phyloP scores from a whole-genome alignment of 2,888 invertebrate species.

The Ennomos fuscantarius region DNA sequence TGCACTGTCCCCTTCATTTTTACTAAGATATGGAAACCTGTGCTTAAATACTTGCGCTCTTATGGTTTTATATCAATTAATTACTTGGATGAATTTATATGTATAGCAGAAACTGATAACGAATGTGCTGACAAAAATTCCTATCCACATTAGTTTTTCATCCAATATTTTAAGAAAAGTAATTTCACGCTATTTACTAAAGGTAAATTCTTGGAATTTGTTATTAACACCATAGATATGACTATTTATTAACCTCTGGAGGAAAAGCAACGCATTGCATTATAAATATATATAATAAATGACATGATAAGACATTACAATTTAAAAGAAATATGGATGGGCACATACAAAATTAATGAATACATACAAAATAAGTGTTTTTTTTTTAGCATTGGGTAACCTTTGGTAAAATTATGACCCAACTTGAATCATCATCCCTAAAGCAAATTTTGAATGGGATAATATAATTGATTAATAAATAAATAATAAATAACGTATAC shows the following conservation, averaged over 20 bases:
- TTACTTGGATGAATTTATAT: not conserved
- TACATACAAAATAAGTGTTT: conserved; percentile 12
- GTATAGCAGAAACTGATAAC: not conserved
- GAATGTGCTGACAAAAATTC: not conserved
- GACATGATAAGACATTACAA: not conserved
- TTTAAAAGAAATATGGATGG: conserved; percentile 1
- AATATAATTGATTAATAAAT: conserved; percentile 7
- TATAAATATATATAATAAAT: too few species aligned
- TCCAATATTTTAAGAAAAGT: too few species aligned
- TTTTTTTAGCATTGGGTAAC: conserved; percentile 3
- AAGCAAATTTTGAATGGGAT: conserved; percentile 7
- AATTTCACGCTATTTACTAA: not conserved
- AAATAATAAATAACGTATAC: too few species aligned
- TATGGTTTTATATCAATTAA: not conserved
- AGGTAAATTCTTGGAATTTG: conserved; percentile 13
- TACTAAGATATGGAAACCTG: not conserved
- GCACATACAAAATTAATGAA: conserved; percentile 16
- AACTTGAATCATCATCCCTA: too few species aligned
- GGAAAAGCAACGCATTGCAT: not conserved
- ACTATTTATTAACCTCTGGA: not conserved
- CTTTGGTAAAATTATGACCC: conserved; percentile 16
- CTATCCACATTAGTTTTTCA: not conserved
- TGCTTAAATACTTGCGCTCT: too few species aligned
- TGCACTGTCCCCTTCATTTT: too few species aligned
- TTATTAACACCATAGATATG: conserved; percentile 7